Evolutionary conservation across 2,797 vertebrate genomes (phyloP).

Genomic region (Lerista edwardsae): DNA sequence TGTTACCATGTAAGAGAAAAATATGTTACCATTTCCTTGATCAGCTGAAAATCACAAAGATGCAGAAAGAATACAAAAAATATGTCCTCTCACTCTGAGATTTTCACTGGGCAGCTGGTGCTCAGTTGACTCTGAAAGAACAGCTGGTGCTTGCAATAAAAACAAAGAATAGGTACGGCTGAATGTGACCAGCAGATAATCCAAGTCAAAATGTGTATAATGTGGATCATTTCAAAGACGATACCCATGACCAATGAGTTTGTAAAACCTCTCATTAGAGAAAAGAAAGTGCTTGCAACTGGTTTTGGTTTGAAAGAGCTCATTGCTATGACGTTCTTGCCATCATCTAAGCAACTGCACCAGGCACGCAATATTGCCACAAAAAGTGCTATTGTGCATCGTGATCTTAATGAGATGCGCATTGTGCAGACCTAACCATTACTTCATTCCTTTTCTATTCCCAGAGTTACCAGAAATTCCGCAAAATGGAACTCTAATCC

Average conservation of each 20-base stretch:
- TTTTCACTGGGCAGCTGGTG: background rate
- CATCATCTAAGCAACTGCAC: background rate
- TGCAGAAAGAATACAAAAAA: background rate
- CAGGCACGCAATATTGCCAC: background rate
- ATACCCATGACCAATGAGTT: background rate
- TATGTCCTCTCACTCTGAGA: background rate
- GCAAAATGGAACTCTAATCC: background rate
- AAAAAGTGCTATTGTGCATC: too few relatives aligned
- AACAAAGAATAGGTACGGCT: background rate
- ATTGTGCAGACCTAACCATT: background rate
- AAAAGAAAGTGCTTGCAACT: background rate
- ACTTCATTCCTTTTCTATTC: background rate
- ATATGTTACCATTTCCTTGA: too few relatives aligned
- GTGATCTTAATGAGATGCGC: too few relatives aligned
- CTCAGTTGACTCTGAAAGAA: background rate
- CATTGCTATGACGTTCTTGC: background rate
- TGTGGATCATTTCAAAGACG: background rate
- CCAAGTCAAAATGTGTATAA: background rate
- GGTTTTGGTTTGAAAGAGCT: background rate
- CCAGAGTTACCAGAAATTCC: background rate
- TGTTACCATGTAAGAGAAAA: background rate
- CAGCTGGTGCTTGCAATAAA: background rate
- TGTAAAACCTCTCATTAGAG: background rate
- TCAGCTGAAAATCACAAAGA: background rate
- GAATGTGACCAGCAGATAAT: background rate